A percentile compares a stretch with the other conserved stretches of the same genome.
Conservation (phyloP, 2,797 vertebrate species). For the Furcifer pardalis region DNA sequence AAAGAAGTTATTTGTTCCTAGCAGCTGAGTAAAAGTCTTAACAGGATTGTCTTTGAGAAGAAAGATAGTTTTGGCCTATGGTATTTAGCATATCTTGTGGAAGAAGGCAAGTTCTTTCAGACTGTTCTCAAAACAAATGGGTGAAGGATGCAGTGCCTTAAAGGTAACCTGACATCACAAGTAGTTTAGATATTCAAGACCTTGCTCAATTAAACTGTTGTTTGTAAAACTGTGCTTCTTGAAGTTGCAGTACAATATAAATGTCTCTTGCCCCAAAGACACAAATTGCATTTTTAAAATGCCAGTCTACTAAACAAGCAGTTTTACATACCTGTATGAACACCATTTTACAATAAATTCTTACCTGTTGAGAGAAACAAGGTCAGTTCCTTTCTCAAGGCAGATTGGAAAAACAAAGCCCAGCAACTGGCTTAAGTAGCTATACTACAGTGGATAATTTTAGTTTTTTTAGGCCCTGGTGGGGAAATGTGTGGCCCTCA, state of each 20-base stretch:
- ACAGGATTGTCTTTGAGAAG: slow-evolving; percentile 37
- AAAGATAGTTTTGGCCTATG: slow-evolving; percentile 27
- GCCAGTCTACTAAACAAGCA: slow-evolving; percentile 31
- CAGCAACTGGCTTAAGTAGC: background rate
- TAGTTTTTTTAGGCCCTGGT: background rate
- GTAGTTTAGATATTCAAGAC: slow-evolving; percentile 44
- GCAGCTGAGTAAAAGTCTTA: background rate
- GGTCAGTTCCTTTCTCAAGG: background rate
- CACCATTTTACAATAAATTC: slow-evolving; percentile 64
- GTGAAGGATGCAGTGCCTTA: background rate
- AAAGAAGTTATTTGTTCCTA: background rate
- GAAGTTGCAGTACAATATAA: slow-evolving; percentile 30
- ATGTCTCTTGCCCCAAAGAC: slow-evolving; percentile 17
- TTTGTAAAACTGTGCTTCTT: slow-evolving; percentile 41
- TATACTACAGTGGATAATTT: background rate
- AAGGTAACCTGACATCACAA: slow-evolving; percentile 45
- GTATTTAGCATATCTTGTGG: slow-evolving; percentile 42
- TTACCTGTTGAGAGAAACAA: slow-evolving; percentile 15
- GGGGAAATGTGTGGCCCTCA: background rate
- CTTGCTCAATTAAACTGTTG: slow-evolving; percentile 37
- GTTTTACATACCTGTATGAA: slow-evolving; percentile 49
- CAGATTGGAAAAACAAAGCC: background rate
- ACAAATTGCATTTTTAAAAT: background rate
- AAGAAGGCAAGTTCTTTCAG: slow-evolving; percentile 8
- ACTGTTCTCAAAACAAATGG: background rate